phyloP scores from a whole-genome alignment of 2,888 invertebrate genomes.

The Oscheius myriophilus region DNA sequence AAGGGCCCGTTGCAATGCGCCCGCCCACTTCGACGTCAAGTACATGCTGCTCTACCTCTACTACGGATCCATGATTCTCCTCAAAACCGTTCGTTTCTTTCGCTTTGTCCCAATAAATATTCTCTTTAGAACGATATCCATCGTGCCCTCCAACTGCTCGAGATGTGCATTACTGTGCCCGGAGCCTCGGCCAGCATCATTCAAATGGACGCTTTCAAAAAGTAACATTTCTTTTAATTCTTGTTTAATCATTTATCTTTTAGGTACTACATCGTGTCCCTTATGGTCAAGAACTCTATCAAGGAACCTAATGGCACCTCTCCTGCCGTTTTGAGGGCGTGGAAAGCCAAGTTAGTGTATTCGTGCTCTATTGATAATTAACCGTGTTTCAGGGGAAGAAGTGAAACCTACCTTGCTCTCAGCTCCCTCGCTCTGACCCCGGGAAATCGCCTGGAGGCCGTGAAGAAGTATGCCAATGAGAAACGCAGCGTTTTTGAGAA shows the following conservation, averaged over 20 bases:
- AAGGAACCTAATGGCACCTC: slow-evolving; percentile 4
- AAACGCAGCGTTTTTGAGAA: slow-evolving; percentile 11
- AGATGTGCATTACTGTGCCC: slow-evolving; percentile 36
- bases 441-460: slow-evolving; percentile 14
- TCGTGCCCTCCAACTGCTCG: slow-evolving; percentile 9
- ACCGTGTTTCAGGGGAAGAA: slow-evolving; percentile 2
- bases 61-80: slow-evolving; percentile 40
- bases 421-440: background rate
- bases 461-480: background rate
- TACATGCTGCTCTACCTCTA: slow-evolving; percentile 45
- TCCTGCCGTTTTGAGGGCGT: slow-evolving; percentile 16
- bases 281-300: slow-evolving; percentile 19
- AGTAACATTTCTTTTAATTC: slow-evolving; percentile 24
- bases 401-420: slow-evolving; percentile 3
- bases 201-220: slow-evolving; percentile 46
- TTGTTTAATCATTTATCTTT: background rate
- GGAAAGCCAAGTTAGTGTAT: slow-evolving; percentile 26
- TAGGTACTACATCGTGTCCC: slow-evolving; percentile 24
- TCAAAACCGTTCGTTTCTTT: slow-evolving; percentile 32
- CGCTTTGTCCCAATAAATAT: background rate
- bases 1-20: slow-evolving; percentile 16
- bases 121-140: background rate
- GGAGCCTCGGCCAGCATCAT: slow-evolving; percentile 29
- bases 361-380: background rate
- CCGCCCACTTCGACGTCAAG: slow-evolving; percentile 32